Evolutionary conservation across 2,797 vertebrate species (phyloP), one percentile per base, ranked within the genome.

Genomic region (Sebastes trivittatus): DNA sequence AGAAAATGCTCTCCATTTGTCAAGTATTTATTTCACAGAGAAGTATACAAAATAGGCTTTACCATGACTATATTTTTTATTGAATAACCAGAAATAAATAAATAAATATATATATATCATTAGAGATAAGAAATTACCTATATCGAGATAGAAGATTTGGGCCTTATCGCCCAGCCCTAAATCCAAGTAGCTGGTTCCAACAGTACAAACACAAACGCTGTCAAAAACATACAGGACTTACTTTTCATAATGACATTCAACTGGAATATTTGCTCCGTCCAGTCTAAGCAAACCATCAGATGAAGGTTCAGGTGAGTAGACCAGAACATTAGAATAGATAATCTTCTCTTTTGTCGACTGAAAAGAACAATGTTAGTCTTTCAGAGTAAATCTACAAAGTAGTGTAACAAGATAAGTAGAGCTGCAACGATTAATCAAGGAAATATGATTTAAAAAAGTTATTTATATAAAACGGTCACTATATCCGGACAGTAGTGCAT

Each of bases 241-340:
- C 95, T 78, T 94, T 29, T 83, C 75, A 88, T 93, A 96, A 71
- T 94, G 93, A 27, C 95, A 95, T 84, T 93, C 89, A 73, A 95
- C 81, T 25, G 94, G 93, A 82, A 95, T 76, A 20, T 70, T 62
- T 14, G 90, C 86, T 62, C 16, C 66, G 61, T 88, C 88, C 56
- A 93, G 83, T 65, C 90, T 78, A 4, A 94, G 73, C 34, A 95
- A 77, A 18, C 90, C 93, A 62, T 90, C 87, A 70, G 78, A 6
- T 6, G 92, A 91, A 27, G 88, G 80, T 64, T 90, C 79, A 56
- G 95, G 94, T 0, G 91, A 81, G 83, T 95, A 94, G 62, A 91
- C 42, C 67, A 95, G 64, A 11, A 88, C 70, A 65, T 92, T 95
- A 3, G 91, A 93, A 70, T 95, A 95, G 23, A 95, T 72, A 0